Evolutionary conservation across 1,140 invertebrate species (phyloP), one percentile per base, ranked within the genome.

Genomic region (Drosophila orena): DNA sequence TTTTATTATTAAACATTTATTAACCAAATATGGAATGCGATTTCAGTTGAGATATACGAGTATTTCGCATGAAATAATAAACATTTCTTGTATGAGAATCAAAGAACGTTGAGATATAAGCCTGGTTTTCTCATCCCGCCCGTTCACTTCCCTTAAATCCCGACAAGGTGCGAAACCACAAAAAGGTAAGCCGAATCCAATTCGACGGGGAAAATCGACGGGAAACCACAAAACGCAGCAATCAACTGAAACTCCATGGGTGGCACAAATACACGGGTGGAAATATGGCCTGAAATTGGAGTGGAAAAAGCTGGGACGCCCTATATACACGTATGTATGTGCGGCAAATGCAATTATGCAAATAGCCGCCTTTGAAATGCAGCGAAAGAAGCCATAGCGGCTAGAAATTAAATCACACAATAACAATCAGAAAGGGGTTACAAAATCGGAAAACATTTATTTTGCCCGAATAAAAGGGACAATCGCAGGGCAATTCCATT

Each of bases 271-370:
- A 34, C 64, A 71, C 53, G 14, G 34, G 38, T 64, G 54, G 55
- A 49, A 58, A 78, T 64, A 70, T 64, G 66, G 75, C 53, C 44
- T 52, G 46, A 52, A 57, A 37, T 54, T 54, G 40, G 56, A 49
- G 57, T 59, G 40, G 52, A 70, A 55, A 56, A 42, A 30, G 35
- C 43, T 46, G 30, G 38, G 70, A 60, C 56, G 52, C 56, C 42
- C 59, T 44, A 66, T 58, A 66, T 58, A 7, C 8, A 8, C 8
- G 8, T 30, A 27, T 27, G 27, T 27, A 30, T 30, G 42, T 54
- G 40, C 37, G 46, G 58, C 17, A 57, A 80, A 81, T 80, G 73
- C 78, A 81, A 86, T 81, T 86, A 86, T 86, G 81, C 83, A 86
- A 81, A 88, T 86, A 38, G 40, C 46, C 30, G 46, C 30, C 27